A percentile compares a stretch with the other conserved stretches of the same genome.
Conservation (phyloP, 2,888 invertebrate genomes). For the Gonocerus acuteangulatus region DNA sequence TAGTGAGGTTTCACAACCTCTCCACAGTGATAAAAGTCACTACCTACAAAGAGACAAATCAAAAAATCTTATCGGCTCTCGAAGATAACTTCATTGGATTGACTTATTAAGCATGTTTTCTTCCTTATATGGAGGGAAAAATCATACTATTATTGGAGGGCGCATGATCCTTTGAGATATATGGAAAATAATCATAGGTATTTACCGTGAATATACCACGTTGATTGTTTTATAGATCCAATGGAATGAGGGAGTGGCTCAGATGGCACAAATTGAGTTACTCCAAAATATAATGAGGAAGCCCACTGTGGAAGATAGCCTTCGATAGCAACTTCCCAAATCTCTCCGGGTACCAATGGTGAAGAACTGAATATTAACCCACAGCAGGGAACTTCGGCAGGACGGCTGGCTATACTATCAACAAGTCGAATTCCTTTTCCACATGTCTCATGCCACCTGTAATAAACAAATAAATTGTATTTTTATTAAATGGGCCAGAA, state of each 20-base stretch:
- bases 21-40: slow-evolving; percentile 62
- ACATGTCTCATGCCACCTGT: slow-evolving; percentile 30
- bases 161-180: too few species aligned
- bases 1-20: slow-evolving; percentile 60
- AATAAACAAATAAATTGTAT: background rate
- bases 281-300: slow-evolving; percentile 70
- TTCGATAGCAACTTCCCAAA: slow-evolving; percentile 64
- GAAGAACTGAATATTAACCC: slow-evolving; percentile 65
- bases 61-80: too few species aligned
- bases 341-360: slow-evolving; percentile 63
- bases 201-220: slow-evolving; percentile 45
- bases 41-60: slow-evolving; percentile 46
- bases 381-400: slow-evolving; percentile 42
- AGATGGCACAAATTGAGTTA: slow-evolving; percentile 50
- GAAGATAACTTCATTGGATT: too few species aligned
- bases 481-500: background rate
- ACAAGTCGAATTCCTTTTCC: slow-evolving; percentile 27
- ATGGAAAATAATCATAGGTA: background rate
- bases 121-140: too few species aligned
- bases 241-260: slow-evolving; percentile 55
- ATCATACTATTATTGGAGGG: too few species aligned
- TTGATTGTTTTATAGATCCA: slow-evolving; percentile 58
- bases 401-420: slow-evolving; percentile 22
- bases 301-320: slow-evolving; percentile 54
- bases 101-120: too few species aligned